A percentile compares a stretch with the other conserved stretches of the same genome.
These are phyloP conservation scores for Julus scandinavius DNA, from an alignment of 2,888 invertebrate genomes.

Conservation along the genomic window DNA sequence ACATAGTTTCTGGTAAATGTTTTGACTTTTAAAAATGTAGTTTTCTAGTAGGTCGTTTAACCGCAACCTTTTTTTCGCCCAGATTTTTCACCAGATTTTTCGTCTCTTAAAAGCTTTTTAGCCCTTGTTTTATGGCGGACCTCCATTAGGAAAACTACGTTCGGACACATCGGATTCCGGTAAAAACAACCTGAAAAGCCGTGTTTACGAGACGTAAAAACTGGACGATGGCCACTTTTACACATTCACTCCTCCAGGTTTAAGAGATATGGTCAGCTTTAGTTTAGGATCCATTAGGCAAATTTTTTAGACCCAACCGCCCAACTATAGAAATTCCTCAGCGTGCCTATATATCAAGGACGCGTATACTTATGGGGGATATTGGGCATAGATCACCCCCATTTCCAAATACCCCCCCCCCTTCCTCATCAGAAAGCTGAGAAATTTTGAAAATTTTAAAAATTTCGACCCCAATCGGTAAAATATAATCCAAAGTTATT, in stretches of 20 bases:
- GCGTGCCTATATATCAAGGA: neutral
- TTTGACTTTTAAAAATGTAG: slow-evolving; percentile 20
- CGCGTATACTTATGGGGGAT: too few species aligned
- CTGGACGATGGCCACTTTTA: neutral
- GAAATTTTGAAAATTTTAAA: too few species aligned
- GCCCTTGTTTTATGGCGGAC: slow-evolving; percentile 26
- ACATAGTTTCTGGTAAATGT: slow-evolving; percentile 40
- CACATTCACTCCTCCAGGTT: neutral
- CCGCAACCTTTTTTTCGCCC: slow-evolving; percentile 37
- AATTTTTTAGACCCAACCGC: neutral
- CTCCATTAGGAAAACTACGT: slow-evolving; percentile 19
- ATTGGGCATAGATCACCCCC: too few species aligned
- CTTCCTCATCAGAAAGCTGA: too few species aligned
- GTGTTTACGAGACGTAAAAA: slow-evolving; percentile 17
- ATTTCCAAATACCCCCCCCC: too few species aligned
- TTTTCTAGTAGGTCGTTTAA: slow-evolving; percentile 5
- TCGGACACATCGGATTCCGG: slow-evolving; percentile 3
- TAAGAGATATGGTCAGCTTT: neutral
- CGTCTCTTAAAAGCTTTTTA: slow-evolving; percentile 2
- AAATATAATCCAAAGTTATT: too few species aligned
- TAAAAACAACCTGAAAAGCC: slow-evolving; percentile 12
- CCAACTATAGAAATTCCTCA: neutral
- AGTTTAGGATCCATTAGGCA: neutral
- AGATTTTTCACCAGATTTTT: neutral
- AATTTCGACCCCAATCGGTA: too few species aligned